These are phyloP conservation scores for Naja naja DNA, from an alignment of 2,113 vertebrate genomes.

Conservation along the genomic window DNA sequence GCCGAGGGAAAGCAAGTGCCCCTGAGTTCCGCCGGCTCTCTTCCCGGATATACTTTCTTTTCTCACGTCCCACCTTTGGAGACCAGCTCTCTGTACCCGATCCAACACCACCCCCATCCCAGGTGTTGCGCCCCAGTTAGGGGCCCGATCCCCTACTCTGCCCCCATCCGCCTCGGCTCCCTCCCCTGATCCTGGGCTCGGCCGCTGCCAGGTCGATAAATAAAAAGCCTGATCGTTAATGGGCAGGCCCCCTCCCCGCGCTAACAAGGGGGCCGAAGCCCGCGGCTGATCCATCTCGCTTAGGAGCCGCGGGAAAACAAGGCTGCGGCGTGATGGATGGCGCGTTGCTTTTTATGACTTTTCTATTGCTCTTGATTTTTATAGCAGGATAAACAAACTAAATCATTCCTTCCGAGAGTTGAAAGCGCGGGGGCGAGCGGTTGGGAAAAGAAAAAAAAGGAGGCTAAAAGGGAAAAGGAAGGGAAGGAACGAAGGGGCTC, in stretches of 20 bases:
- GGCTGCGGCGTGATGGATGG: constrained; percentile 85
- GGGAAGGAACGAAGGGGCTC: constrained; percentile 15
- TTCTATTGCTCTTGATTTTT: constrained; percentile 88
- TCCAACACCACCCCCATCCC: background rate
- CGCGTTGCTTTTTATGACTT: constrained; percentile 90
- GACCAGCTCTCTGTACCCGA: background rate
- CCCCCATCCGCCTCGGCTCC: background rate
- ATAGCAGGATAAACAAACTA: constrained; percentile 92
- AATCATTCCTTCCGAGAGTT: constrained; percentile 81
- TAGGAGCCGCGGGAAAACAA: constrained; percentile 77
- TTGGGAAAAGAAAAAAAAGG: too few relatives aligned
- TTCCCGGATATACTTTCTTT: background rate
- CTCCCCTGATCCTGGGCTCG: constrained; percentile 3
- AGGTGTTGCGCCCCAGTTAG: background rate
- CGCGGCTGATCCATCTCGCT: constrained; percentile 83
- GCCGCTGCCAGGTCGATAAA: constrained; percentile 73
- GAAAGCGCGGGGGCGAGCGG: constrained; percentile 54
- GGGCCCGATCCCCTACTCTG: background rate
- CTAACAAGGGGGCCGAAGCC: constrained; percentile 81
- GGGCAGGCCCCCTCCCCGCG: constrained; percentile 76
- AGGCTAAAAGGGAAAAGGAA: background rate
- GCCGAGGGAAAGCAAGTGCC: background rate
- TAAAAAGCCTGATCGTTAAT: constrained; percentile 77
- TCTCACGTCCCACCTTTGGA: background rate
- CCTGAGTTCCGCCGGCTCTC: background rate